phyloP scores from a whole-genome alignment of 2,797 vertebrate genomes.

The Anguilla megastoma region DNA sequence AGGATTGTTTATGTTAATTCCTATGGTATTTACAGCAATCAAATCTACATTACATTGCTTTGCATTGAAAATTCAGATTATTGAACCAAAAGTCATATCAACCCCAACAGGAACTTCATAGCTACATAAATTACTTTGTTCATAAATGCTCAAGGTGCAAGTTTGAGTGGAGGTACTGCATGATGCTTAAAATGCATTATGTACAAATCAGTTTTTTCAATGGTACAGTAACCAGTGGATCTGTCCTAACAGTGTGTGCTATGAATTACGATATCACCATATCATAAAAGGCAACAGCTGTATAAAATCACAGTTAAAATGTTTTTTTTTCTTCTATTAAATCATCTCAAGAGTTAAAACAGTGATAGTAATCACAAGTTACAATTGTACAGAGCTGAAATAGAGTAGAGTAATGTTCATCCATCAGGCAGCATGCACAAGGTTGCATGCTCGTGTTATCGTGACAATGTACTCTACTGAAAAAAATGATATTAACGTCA shows the following conservation, averaged over 20 bases:
- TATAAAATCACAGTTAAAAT: neutral
- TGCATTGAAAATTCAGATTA: neutral
- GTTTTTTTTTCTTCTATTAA: neutral
- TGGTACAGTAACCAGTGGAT: neutral
- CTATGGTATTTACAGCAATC: neutral
- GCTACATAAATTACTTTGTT: neutral
- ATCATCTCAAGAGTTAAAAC: neutral
- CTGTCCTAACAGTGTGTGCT: neutral
- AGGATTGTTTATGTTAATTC: neutral
- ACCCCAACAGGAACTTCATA: neutral
- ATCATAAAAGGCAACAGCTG: neutral
- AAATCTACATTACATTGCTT: neutral
- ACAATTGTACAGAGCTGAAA: neutral
- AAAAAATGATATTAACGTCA: neutral
- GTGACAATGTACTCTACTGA: conserved; percentile 1
- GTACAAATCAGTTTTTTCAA: neutral
- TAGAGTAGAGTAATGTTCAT: neutral
- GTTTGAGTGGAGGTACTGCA: neutral
- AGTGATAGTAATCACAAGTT: neutral
- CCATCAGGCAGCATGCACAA: neutral
- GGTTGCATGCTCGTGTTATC: neutral
- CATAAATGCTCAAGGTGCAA: neutral
- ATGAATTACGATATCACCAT: neutral
- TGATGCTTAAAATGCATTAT: neutral
- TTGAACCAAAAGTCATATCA: neutral